Percentiles rank a stretch among this genome's conserved stretches.
Evolutionary conservation across 1,140 invertebrate species (phyloP).

Genomic region (Philopotamus ludificatus): DNA sequence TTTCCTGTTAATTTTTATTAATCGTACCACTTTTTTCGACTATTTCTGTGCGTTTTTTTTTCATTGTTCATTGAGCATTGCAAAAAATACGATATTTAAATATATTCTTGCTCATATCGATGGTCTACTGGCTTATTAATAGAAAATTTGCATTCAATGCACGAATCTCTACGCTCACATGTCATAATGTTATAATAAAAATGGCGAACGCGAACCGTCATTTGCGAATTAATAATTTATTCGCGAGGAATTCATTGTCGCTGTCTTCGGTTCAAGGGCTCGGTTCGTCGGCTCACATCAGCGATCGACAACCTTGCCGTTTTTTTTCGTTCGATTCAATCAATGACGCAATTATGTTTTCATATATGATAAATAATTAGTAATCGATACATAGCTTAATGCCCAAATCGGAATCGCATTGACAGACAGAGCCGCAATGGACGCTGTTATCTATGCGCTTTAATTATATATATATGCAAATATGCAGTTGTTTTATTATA

Average conservation of each 20-base stretch:
- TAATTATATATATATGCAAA: too few species aligned
- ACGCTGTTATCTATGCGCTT: too few species aligned
- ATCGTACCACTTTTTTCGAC: too few species aligned
- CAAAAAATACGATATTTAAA: not conserved
- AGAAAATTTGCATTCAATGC: not conserved
- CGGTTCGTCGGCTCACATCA: not conserved
- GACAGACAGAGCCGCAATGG: too few species aligned
- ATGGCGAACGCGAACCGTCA: not conserved
- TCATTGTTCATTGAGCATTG: too few species aligned
- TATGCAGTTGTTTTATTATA: not conserved
- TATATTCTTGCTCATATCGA: not conserved
- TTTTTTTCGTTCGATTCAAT: too few species aligned
- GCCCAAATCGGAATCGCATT: too few species aligned
- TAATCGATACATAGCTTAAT: too few species aligned
- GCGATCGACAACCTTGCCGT: not conserved
- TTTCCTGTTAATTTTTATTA: too few species aligned
- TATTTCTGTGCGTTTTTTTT: too few species aligned
- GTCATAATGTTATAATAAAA: not conserved
- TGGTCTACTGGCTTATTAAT: not conserved
- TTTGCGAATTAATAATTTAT: not conserved
- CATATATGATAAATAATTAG: too few species aligned
- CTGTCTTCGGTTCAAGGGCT: not conserved
- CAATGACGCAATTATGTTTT: too few species aligned
- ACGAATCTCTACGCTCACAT: not conserved
- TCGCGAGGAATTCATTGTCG: slow-evolving; percentile 3